Percentiles rank a stretch among this genome's conserved stretches.
Conservation (phyloP, 2,888 invertebrate genomes). For the Hyposoter didymator region DNA sequence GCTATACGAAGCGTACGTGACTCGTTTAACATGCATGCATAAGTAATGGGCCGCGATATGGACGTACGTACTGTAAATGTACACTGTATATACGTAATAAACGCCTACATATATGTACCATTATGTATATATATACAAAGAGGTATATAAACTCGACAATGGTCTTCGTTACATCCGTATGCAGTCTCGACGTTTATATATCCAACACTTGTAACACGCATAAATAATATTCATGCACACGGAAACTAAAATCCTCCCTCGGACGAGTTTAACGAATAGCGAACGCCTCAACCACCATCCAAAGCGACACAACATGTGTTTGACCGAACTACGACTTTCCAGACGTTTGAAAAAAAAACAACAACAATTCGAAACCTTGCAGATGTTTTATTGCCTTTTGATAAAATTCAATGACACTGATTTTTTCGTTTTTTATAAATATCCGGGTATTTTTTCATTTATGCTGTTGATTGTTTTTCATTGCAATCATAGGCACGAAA, state of each 20-base stretch:
- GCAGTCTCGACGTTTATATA: slow-evolving; percentile 40
- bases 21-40: slow-evolving; percentile 67
- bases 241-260: not conserved
- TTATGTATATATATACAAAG: not conserved
- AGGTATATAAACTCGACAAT: slow-evolving; percentile 27
- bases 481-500: not conserved
- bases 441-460: not conserved
- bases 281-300: slow-evolving; percentile 11
- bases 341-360: not conserved
- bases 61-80: slow-evolving; percentile 9
- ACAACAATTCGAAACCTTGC: not conserved
- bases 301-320: not conserved
- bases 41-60: slow-evolving; percentile 62
- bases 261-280: slow-evolving; percentile 21
- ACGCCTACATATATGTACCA: not conserved
- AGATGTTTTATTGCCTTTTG: not conserved
- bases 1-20: slow-evolving; percentile 33
- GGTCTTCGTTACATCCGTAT: slow-evolving; percentile 46
- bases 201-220: slow-evolving; percentile 53
- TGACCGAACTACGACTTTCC: not conserved
- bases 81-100: slow-evolving; percentile 1
- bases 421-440: not conserved
- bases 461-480: not conserved
- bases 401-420: no score
- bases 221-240: slow-evolving; percentile 50